These are phyloP conservation scores for Dufourea novaeangliae DNA, from an alignment of 1,140 invertebrate genomes.

Conservation along the genomic window DNA sequence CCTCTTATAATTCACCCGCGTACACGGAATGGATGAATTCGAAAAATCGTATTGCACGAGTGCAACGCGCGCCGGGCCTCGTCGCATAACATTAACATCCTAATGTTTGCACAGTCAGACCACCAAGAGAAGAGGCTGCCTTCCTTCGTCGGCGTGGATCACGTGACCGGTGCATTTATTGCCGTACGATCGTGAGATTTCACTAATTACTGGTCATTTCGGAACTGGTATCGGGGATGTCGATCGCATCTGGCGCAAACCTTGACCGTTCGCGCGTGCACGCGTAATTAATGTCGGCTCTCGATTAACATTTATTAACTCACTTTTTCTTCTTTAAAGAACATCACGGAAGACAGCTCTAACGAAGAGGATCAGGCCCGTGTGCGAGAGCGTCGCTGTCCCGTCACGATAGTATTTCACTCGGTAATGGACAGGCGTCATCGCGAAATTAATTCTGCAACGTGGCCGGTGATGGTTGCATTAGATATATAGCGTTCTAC, in stretches of 20 bases:
- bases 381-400: no score
- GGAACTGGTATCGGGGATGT: slow-evolving; percentile 19
- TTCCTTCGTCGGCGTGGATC: background rate
- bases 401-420: no score
- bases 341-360: no score
- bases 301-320: slow-evolving; percentile 12
- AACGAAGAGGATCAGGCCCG: no score
- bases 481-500: no score
- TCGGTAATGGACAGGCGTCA: no score
- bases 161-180: slow-evolving; percentile 35
- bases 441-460: no score
- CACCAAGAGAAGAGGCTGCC: background rate
- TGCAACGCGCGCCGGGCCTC: no score
- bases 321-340: no score
- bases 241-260: slow-evolving; percentile 21
- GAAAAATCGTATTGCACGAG: background rate
- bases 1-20: background rate
- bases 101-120: background rate
- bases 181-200: slow-evolving; percentile 12
- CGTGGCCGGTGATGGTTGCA: no score
- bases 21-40: background rate
- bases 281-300: slow-evolving; percentile 11
- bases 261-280: background rate
- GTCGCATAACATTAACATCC: slow-evolving; percentile 20
- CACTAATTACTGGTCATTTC: slow-evolving; percentile 31